Evolutionary conservation across 2,113 vertebrate species (phyloP), one percentile per base, ranked within the genome.

Genomic region (Thalassoma bifasciatum): DNA sequence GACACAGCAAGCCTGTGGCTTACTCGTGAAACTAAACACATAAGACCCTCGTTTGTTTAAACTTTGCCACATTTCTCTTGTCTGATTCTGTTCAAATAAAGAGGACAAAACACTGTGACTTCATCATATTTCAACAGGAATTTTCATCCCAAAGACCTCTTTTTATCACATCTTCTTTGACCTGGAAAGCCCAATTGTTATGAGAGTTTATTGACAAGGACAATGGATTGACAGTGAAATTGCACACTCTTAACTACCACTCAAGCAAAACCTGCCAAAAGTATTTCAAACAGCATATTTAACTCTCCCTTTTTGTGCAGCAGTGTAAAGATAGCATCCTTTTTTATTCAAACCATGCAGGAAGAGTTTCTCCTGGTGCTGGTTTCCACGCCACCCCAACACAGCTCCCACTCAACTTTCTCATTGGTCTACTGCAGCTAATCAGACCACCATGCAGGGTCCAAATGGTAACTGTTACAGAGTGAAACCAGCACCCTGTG

Each of bases 401-500:
- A 66, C 67, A 63, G 66, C 79, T 83, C 76, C 65, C 79, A 84
- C 69, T 90, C 88, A 86, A 84, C 79, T 77, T 79, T 79, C 65
- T 91, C 89, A 84, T 81, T 91, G 86, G 89, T 86, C 89, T 86
- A 75, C 71, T 56, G 75, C 85, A 42, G 81, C 76, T 91, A 90
- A 94, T 93, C 92, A 92, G 91, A 81, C 88, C 85, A 89, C 89
- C 86, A 69, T 83, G 80, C 62, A 36, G 78, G 78, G 57, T 83
- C 89, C 88, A 88, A 91, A 92, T 90, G 79, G 94, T 94, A 94
- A 94, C 95, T 92, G 94, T 94, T 94, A 95, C 95, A 92, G 93
- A 93, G 91, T 94, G 92, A 94, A 93, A 92, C 92, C 88, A 83
- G 89, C 88, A 84, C 88, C 77, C 85, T 91, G 92, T 91, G 88